A percentile compares a stretch with the other conserved stretches of the same genome.
These are phyloP conservation scores for Pseudomugil gertrudae DNA, from an alignment of 2,797 vertebrate genomes.

Conservation along the genomic window DNA sequence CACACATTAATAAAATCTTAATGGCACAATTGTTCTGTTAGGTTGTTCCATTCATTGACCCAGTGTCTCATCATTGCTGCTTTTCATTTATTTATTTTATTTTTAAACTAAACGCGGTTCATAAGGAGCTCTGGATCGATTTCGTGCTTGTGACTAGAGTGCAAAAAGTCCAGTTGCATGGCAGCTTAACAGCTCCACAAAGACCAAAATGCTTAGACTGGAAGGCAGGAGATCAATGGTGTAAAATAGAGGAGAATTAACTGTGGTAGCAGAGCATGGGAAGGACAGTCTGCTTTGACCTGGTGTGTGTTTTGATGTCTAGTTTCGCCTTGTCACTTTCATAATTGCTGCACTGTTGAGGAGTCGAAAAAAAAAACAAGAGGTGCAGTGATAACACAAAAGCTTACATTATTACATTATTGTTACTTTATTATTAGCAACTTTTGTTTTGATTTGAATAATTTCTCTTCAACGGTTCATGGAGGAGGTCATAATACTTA, in stretches of 20 bases:
- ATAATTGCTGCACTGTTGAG: constrained; percentile 53
- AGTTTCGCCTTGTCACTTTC: constrained; percentile 48
- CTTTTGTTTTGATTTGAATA: not conserved
- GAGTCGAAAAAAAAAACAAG: constrained; percentile 46
- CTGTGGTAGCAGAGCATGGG: constrained; percentile 62
- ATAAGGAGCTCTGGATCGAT: constrained; percentile 54
- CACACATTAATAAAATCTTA: not conserved
- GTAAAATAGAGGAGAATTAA: constrained; percentile 75
- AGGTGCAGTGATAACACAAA: constrained; percentile 47
- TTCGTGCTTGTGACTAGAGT: constrained; percentile 45
- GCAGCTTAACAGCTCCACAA: constrained; percentile 72
- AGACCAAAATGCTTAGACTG: constrained; percentile 61
- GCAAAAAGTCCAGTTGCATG: constrained; percentile 57
- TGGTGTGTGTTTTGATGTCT: constrained; percentile 54
- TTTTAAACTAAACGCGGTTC: constrained; percentile 27
- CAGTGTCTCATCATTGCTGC: constrained; percentile 19
- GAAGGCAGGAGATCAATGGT: constrained; percentile 76
- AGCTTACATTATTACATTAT: too few species aligned
- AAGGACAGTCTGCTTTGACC: constrained; percentile 64
- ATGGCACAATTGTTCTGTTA: constrained; percentile 7
- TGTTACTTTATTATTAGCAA: too few species aligned
- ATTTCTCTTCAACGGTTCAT: not conserved
- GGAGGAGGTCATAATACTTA: not conserved
- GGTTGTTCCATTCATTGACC: not conserved
- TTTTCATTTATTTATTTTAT: constrained; percentile 24